Evolutionary conservation across 2,113 vertebrate species (phyloP).

Genomic region (Actenoides lindsayi): DNA sequence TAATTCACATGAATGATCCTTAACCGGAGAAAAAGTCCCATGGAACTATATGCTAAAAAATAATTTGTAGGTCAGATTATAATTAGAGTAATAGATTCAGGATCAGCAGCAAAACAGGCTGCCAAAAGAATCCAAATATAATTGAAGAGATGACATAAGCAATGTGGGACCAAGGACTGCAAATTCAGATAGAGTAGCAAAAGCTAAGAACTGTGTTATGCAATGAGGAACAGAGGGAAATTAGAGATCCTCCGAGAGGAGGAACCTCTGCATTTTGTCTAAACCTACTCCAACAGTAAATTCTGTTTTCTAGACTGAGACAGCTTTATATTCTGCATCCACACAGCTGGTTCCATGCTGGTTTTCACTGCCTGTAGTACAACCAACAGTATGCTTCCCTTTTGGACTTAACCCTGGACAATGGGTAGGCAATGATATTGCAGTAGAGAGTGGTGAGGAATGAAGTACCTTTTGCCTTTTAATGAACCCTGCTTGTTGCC

Average conservation of each 20-base stretch:
- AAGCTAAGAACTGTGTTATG: not conserved
- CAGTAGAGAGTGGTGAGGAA: not conserved
- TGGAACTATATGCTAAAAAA: not conserved
- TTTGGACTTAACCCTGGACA: not conserved
- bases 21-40: not conserved
- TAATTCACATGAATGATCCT: not conserved
- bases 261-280: not conserved
- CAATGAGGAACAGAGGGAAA: not conserved
- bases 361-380: not conserved
- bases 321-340: not conserved
- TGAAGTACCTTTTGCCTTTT: not conserved
- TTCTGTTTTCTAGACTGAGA: not conserved
- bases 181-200: not conserved
- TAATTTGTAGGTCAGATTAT: not conserved
- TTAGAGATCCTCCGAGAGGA: not conserved
- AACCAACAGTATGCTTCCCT: not conserved
- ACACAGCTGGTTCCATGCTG: not conserved
- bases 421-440: not conserved
- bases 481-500: not conserved
- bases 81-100: not conserved
- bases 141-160: not conserved
- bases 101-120: not conserved
- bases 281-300: not conserved
- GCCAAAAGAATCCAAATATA: not conserved
- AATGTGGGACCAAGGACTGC: not conserved